Percentiles rank a stretch among this genome's conserved stretches.
Evolutionary conservation across 2,113 vertebrate species (phyloP).

Genomic region (Chaetops frenatus): DNA sequence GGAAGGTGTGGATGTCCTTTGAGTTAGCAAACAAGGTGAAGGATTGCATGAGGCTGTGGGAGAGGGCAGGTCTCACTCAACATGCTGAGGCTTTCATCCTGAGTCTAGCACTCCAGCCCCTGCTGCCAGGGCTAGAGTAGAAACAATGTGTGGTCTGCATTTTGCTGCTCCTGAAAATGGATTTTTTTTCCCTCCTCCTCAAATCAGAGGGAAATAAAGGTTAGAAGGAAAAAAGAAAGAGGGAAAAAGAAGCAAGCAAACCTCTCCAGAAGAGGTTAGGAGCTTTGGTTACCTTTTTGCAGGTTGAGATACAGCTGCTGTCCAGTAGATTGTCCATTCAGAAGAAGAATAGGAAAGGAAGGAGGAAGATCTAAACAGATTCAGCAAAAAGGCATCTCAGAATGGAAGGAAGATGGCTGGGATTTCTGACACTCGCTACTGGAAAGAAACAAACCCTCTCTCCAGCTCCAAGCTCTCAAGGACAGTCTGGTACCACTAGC

Average conservation of each 20-base stretch:
- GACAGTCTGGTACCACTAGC: background rate
- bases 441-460: background rate
- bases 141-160: background rate
- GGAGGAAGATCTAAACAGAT: background rate
- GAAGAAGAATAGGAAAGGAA: background rate
- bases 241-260: fast-evolving
- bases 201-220: background rate
- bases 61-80: background rate
- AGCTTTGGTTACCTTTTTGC: background rate
- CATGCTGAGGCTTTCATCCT: fast-evolving
- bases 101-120: background rate
- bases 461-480: background rate
- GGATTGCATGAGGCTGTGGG: background rate
- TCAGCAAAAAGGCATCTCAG: background rate
- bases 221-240: background rate
- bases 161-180: background rate
- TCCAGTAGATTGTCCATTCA: background rate
- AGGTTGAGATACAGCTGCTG: background rate
- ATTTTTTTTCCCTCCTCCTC: background rate
- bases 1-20: background rate
- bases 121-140: background rate
- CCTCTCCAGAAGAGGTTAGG: background rate
- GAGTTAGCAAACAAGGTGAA: background rate
- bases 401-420: background rate
- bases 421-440: background rate